Evolutionary conservation across 2,888 invertebrate species (phyloP).

Genomic region (Dusona sp.): DNA sequence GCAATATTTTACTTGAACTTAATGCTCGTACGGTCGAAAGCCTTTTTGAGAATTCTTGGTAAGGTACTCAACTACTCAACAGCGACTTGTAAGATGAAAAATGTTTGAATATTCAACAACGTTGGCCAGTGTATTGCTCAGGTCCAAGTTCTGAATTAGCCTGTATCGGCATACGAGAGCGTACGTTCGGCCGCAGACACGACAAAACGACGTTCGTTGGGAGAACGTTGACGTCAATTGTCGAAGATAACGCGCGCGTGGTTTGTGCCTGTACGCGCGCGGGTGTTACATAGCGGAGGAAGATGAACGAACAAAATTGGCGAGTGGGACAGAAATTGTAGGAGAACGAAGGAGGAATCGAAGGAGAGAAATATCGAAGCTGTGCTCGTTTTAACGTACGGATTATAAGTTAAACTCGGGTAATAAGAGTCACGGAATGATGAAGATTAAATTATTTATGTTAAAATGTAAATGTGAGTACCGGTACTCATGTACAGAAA

Average conservation of each 20-base stretch:
- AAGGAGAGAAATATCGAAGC: constrained; percentile 18
- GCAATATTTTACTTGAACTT: background rate
- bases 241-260: constrained; percentile 79
- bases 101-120: background rate
- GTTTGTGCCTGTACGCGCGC: constrained; percentile 50
- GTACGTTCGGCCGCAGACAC: background rate
- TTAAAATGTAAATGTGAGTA: background rate
- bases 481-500: background rate
- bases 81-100: background rate
- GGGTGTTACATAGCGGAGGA: constrained; percentile 31
- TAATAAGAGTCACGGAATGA: constrained; percentile 63
- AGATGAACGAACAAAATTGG: constrained; percentile 2
- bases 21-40: background rate
- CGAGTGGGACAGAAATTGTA: constrained; percentile 3
- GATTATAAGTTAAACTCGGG: constrained; percentile 67
- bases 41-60: background rate
- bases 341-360: background rate
- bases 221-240: constrained; percentile 81
- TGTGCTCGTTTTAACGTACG: constrained; percentile 14
- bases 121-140: background rate
- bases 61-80: background rate
- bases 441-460: background rate
- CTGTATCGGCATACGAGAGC: background rate
- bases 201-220: constrained; percentile 71
- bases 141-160: constrained; percentile 7